phyloP scores from a whole-genome alignment of 2,888 invertebrate genomes.

The Peribatodes rhomboidaria region DNA sequence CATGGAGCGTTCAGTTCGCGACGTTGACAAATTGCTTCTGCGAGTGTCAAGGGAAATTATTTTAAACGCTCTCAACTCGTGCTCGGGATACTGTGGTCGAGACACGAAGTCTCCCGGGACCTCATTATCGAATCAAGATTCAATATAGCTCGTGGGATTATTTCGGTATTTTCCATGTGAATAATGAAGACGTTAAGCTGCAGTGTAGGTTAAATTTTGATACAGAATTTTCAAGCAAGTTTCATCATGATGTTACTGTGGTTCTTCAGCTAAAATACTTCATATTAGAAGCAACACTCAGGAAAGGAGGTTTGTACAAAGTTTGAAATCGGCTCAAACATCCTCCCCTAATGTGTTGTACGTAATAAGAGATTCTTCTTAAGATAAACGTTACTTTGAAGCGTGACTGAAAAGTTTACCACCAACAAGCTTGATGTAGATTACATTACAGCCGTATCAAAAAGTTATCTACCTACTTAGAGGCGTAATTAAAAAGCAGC shows the following conservation, averaged over 20 bases:
- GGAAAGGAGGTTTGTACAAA: too few relatives aligned
- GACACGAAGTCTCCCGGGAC: constrained; percentile 2
- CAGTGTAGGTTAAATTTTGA: too few relatives aligned
- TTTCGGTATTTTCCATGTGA: background rate
- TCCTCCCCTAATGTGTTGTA: too few relatives aligned
- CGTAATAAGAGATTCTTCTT: too few relatives aligned
- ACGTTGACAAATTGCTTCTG: constrained; percentile 68
- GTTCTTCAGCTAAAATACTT: too few relatives aligned
- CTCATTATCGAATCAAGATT: constrained; percentile 27
- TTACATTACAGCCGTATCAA: background rate
- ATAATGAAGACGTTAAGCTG: background rate
- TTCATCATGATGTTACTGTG: too few relatives aligned
- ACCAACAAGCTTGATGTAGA: background rate
- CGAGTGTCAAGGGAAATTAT: constrained; percentile 66
- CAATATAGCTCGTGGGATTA: constrained; percentile 6
- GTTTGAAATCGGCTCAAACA: too few relatives aligned
- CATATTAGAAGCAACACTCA: too few relatives aligned
- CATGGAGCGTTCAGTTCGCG: constrained; percentile 46
- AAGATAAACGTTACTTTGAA: too few relatives aligned
- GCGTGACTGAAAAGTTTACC: background rate
- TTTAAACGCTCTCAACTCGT: constrained; percentile 56
- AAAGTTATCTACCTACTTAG: background rate
- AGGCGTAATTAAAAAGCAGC: constrained; percentile 3
- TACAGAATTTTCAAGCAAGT: too few relatives aligned
- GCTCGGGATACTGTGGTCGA: background rate